Percentiles rank a stretch among this genome's conserved stretches.
Conservation (phyloP, 2,113 vertebrate genomes). For the Oceanites oceanicus region DNA sequence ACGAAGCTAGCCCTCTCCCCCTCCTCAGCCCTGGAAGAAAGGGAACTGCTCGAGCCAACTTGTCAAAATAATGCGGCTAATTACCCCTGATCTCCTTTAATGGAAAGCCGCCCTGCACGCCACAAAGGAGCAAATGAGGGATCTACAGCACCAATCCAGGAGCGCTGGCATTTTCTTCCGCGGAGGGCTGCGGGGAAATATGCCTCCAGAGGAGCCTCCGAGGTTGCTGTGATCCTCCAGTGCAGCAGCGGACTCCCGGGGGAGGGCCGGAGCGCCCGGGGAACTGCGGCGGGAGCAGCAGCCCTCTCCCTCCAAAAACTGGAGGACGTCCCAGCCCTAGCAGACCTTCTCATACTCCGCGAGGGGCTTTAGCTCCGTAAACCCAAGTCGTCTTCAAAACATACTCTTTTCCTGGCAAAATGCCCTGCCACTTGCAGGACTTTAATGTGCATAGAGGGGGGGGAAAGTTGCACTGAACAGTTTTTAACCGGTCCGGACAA, state of each 20-base stretch:
- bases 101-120: slow-evolving; percentile 76
- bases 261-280: not conserved
- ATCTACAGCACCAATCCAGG: slow-evolving; percentile 58
- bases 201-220: not conserved
- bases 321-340: not conserved
- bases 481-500: not conserved
- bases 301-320: not conserved
- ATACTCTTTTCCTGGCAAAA: not conserved
- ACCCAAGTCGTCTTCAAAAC: not conserved
- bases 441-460: not conserved
- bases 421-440: not conserved
- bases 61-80: slow-evolving; percentile 87
- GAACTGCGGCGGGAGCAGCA: not conserved
- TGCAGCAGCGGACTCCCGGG: not conserved
- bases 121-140: slow-evolving; percentile 77
- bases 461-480: not conserved
- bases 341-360: not conserved
- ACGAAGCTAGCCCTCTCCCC: not conserved
- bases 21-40: slow-evolving; percentile 60
- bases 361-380: not conserved
- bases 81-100: slow-evolving; percentile 83
- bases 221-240: not conserved
- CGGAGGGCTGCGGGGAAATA: not conserved
- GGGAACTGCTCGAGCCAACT: slow-evolving; percentile 75
- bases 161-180: slow-evolving; percentile 52